Evolutionary conservation across 2,888 invertebrate genomes (phyloP).

Genomic region (Molorchus minor): DNA sequence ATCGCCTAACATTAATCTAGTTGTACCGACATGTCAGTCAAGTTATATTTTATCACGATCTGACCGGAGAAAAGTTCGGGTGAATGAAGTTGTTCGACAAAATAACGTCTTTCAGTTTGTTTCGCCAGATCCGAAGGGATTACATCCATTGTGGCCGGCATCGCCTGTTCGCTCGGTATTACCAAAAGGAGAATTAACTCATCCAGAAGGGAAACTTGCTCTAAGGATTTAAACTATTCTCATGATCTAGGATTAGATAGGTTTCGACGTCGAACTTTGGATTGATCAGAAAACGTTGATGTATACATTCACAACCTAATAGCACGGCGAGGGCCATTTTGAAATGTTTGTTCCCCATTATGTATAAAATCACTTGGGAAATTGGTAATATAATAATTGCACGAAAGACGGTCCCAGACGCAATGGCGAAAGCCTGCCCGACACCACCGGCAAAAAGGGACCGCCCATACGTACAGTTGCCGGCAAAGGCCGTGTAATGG

Average conservation of each 20-base stretch:
- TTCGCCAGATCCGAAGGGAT: slow-evolving; percentile 57
- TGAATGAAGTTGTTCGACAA: slow-evolving; percentile 56
- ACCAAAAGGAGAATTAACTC: slow-evolving; percentile 58
- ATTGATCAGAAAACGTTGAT: slow-evolving; percentile 48
- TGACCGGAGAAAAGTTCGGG: slow-evolving; percentile 51
- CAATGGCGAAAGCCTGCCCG: no score
- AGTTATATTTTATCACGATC: slow-evolving; percentile 45
- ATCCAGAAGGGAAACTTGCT: slow-evolving; percentile 59
- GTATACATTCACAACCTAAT: slow-evolving; percentile 29
- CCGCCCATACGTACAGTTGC: no score
- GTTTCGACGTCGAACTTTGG: slow-evolving; percentile 56
- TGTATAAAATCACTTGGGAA: no score
- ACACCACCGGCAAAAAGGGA: no score
- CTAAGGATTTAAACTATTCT: slow-evolving; percentile 59
- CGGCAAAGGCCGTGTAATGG: no score
- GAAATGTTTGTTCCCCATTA: slow-evolving; percentile 10
- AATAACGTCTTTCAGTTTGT: slow-evolving; percentile 60
- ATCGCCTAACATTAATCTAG: no score
- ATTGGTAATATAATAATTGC: no score
- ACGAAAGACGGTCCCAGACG: no score
- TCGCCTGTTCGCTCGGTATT: slow-evolving; percentile 52
- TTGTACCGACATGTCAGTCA: no score
- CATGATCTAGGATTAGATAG: slow-evolving; percentile 59
- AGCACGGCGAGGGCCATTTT: no score
- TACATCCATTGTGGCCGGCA: slow-evolving; percentile 59